Base-by-base conservation (phyloP, 2,888 invertebrate species). In the Bedellia somnulentella region DNA sequence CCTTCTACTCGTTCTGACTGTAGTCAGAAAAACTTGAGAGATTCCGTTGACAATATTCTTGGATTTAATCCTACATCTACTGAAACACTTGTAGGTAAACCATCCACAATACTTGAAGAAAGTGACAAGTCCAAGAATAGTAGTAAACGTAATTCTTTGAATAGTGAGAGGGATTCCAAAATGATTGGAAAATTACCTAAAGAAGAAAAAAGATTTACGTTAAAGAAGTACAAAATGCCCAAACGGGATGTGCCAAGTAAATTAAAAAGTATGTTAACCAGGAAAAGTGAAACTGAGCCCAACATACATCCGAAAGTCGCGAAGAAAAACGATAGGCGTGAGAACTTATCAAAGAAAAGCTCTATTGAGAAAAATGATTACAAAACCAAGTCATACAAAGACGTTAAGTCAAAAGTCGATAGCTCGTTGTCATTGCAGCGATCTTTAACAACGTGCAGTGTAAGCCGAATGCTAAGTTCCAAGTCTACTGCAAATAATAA, bases 371-470 rank as follows among this genome's bases (percentile, higher is more conserved):
- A 89, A 82, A 80, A 70, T 29, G 87, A 89, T 44, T 83, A 81
- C 42, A 82, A 83, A 46, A 78, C 79, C 22, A 86, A 87, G 51
- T 82, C 86, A 8, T 83, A 85, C 40, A 90, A 89, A 61, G 93
- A 94, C 56, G 87, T 94, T 18, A 94, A 93, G 61, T 90, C 93
- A 27, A 88, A 90, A 63, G 86, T 92, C 36, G 79, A 80, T 39
- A 80, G 81, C 48, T 71, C 76, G 12, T 70, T 70, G 46, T 67
- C 71, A 5, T 50, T 73, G 38, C 71, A 76, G 57, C 53, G 73
- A 37, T 73, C 73, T 28, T 73, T 73, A 47, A 78, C 76, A 33
- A 66, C 76, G 6, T 67, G 71, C 43, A 70, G 67, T 49, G 70
- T 76, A 29, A 61, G 58, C 39, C 64, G 75, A 47, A 62, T 73